These are phyloP conservation scores for Alca torda DNA, from an alignment of 2,797 vertebrate genomes.

Conservation along the genomic window DNA sequence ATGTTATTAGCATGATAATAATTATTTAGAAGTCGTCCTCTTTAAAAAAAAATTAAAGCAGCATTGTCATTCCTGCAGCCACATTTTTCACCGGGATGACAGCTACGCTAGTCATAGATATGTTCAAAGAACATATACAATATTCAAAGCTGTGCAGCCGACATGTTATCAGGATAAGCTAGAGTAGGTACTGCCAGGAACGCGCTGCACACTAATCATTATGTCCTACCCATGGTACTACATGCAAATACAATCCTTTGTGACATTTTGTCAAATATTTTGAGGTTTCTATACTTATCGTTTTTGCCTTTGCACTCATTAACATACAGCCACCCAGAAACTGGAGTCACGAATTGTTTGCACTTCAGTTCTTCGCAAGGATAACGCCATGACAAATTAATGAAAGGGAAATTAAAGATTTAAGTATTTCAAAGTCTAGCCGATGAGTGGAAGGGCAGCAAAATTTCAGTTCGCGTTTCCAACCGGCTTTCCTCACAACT, in stretches of 20 bases:
- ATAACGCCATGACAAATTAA: constrained; percentile 65
- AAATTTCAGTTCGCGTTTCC: constrained; percentile 50
- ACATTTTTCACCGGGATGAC: constrained; percentile 80
- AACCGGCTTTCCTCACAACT: not conserved
- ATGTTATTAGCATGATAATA: constrained; percentile 86
- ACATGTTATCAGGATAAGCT: constrained; percentile 80
- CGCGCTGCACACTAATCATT: constrained; percentile 79
- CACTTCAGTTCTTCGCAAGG: constrained; percentile 45
- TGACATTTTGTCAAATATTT: constrained; percentile 85
- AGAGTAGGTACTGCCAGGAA: constrained; percentile 75
- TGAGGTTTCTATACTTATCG: constrained; percentile 74
- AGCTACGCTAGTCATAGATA: constrained; percentile 77
- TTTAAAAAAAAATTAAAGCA: constrained; percentile 75
- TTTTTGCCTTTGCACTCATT: constrained; percentile 68
- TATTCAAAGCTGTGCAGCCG: constrained; percentile 81
- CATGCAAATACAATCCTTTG: constrained; percentile 83
- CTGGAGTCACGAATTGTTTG: not conserved
- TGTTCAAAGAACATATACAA: constrained; percentile 82
- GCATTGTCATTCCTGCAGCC: constrained; percentile 75
- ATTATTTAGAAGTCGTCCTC: constrained; percentile 81
- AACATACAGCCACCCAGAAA: constrained; percentile 66
- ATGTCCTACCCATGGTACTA: constrained; percentile 76
- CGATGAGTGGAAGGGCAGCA: constrained; percentile 14
- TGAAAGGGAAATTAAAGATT: constrained; percentile 70
- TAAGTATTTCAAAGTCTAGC: constrained; percentile 45